Evolutionary conservation across 2,888 invertebrate species (phyloP), one percentile per base, ranked within the genome.

Genomic region (Phengaris arion): DNA sequence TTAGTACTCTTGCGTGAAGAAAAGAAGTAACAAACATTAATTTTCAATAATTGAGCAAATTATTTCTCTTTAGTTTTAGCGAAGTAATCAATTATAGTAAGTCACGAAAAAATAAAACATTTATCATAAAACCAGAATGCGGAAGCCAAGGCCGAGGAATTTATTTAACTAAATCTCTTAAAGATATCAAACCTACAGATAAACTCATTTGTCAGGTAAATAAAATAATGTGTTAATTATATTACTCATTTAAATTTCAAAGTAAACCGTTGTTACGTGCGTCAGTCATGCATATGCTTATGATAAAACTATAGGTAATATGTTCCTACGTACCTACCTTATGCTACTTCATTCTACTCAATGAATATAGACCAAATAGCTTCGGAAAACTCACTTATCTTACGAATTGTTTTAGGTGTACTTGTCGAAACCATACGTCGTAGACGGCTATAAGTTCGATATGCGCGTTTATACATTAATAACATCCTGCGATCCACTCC

Each of bases 401-500:
- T 59, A 35, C 68, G 52, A 69, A 68, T 64, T 22, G 52, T 89
- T 88, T 76, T 81, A 94, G 93, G 91, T 93, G 22, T 94, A 94
- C 81, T 83, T 94, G 59, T 85, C 94, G 9, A 93, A 97, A 94
- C 98, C 98, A 0, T 96, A 97, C 80, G 94, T 98, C 70, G 96
- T 98, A 22, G 98, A 98, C 86, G 98, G 98, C 2, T 98, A 96
- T 87, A 98, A 98, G 92, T 98, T 98, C 87, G 98, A 98, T 88
- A 94, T 98, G 77, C 94, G 98, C 78, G 95, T 98, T 12, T 98
- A 98, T 87, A 96, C 96, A 0, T 92, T 98, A 51, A 96, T 98
- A 78, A 98, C 98, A 0, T 97, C 98, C 0, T 98, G 98, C 85
- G 98, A 98, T 89, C 98, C 98, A 0, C 93, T 98, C 64, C 94